Percentiles rank a stretch among this genome's conserved stretches.
Evolutionary conservation across 1,140 invertebrate genomes (phyloP).

Genomic region (Drosophila elegans): DNA sequence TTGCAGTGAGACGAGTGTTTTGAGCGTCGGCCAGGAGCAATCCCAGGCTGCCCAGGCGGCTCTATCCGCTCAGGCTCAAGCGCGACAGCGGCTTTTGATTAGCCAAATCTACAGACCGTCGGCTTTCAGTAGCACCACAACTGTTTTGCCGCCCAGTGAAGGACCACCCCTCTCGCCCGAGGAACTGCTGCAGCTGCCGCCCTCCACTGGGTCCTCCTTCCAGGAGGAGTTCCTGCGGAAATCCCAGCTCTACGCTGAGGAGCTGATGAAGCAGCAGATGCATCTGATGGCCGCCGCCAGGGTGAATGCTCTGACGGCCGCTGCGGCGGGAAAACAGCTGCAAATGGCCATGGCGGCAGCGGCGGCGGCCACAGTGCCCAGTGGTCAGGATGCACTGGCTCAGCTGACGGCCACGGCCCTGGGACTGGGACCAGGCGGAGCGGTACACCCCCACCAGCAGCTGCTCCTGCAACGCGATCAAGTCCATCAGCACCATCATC

Average conservation of each 20-base stretch:
- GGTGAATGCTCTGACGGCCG: conserved; percentile 68
- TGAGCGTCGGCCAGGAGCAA: conserved; percentile 89
- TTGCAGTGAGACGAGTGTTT: conserved; percentile 88
- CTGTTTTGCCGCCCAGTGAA: conserved; percentile 22
- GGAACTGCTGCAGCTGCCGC: conserved; percentile 6
- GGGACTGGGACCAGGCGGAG: conserved; percentile 44
- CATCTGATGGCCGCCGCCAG: conserved; percentile 83
- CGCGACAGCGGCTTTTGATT: conserved; percentile 63
- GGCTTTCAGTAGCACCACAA: conserved; percentile 69
- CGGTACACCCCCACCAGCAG: conserved; percentile 54
- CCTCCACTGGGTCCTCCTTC: conserved; percentile 50
- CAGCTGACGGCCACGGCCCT: conserved; percentile 71
- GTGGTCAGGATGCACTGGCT: conserved; percentile 64
- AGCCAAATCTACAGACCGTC: conserved; percentile 69
- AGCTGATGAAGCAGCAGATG: conserved; percentile 84
- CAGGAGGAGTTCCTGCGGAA: conserved; percentile 84
- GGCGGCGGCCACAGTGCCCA: conserved; percentile 38
- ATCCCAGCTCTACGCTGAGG: conserved; percentile 84
- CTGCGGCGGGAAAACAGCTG: conserved; percentile 67
- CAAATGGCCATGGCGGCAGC: conserved; percentile 75
- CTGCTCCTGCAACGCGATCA: conserved; percentile 46
- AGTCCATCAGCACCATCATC: conserved; percentile 42
- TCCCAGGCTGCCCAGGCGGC: conserved; percentile 56
- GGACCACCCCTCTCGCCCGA: neutral
- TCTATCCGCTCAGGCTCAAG: conserved; percentile 50